phyloP scores from a whole-genome alignment of 1,140 invertebrate species.

The Matsumurasca onukii region DNA sequence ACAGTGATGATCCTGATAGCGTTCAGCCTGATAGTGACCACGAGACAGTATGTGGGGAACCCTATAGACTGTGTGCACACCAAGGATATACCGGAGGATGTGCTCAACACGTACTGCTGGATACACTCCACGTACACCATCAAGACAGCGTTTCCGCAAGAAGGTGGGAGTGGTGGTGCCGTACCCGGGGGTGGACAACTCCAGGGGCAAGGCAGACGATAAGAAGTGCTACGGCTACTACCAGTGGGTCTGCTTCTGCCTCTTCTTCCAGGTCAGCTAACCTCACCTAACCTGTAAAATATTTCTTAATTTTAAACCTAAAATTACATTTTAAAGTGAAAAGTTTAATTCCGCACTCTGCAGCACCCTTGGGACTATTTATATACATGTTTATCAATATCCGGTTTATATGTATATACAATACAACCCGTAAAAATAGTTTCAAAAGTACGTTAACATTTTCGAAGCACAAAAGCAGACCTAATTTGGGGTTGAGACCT shows the following conservation, averaged over 20 bases:
- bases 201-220: slow-evolving; percentile 63
- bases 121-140: slow-evolving; percentile 92
- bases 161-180: slow-evolving; percentile 70
- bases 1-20: slow-evolving; percentile 89
- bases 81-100: slow-evolving; percentile 80
- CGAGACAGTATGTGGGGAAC: slow-evolving; percentile 94
- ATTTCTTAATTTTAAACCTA: neutral
- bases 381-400: too few species aligned
- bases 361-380: too few species aligned
- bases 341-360: neutral
- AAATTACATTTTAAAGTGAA: neutral
- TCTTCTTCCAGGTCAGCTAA: slow-evolving; percentile 84
- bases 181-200: slow-evolving; percentile 79
- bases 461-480: too few species aligned
- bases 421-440: too few species aligned
- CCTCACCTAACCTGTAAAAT: neutral
- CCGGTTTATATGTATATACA: too few species aligned
- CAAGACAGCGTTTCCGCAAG: slow-evolving; percentile 57
- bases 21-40: slow-evolving; percentile 94
- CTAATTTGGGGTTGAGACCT: too few species aligned
- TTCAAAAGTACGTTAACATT: too few species aligned
- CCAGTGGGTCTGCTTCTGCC: slow-evolving; percentile 95
- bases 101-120: slow-evolving; percentile 96
- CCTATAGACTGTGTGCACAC: slow-evolving; percentile 95
- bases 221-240: slow-evolving; percentile 88